phyloP scores from a whole-genome alignment of 2,113 vertebrate genomes.

The Geococcyx californianus region DNA sequence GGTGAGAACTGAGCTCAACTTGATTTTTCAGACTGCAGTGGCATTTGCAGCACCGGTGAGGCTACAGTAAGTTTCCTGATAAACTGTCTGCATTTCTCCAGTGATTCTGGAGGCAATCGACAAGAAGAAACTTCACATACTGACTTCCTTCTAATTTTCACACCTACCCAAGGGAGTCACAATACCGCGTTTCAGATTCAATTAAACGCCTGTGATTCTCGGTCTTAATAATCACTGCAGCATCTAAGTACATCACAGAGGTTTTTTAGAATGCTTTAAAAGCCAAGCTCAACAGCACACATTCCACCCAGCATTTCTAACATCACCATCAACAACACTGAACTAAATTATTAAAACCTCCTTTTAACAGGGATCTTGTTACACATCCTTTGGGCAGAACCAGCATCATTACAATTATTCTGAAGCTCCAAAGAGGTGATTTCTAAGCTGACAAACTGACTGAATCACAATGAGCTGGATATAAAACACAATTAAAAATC shows the following conservation, averaged over 20 bases:
- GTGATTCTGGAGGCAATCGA: background rate
- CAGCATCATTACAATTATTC: background rate
- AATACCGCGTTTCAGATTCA: background rate
- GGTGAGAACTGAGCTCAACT: background rate
- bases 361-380: background rate
- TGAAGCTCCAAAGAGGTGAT: background rate
- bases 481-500: background rate
- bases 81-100: background rate
- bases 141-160: background rate
- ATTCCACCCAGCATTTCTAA: background rate
- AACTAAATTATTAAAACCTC: slow-evolving; percentile 1
- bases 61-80: background rate
- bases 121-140: background rate
- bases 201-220: slow-evolving; percentile 6
- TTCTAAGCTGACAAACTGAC: background rate
- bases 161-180: background rate
- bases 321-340: background rate
- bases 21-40: background rate
- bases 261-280: background rate
- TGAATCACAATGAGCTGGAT: background rate
- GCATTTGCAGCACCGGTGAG: background rate
- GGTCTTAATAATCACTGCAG: slow-evolving; percentile 24
- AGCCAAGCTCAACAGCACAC: background rate
- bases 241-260: background rate
- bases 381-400: background rate